A percentile compares a stretch with the other conserved stretches of the same genome.
Conservation (phyloP, 2,797 vertebrate species). For the Crocidura indochinensis region DNA sequence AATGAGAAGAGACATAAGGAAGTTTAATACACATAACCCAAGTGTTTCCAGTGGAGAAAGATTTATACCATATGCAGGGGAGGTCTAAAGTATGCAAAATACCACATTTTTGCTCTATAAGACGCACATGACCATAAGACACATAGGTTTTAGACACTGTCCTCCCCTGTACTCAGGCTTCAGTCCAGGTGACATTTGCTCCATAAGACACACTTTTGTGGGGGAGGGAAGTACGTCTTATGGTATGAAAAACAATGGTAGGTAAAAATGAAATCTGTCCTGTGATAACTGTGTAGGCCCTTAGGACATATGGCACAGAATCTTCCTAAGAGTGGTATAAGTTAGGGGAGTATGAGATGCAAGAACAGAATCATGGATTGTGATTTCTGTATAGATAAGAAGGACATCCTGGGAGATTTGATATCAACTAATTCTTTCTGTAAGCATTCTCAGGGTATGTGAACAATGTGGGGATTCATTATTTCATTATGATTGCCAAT, state of each 20-base stretch:
- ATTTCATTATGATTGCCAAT: too few species aligned
- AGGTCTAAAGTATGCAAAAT: too few species aligned
- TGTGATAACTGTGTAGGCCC: background rate
- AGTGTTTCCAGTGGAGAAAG: background rate
- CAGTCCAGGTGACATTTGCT: too few species aligned
- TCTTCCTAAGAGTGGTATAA: background rate
- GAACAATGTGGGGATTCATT: rapidly evolving
- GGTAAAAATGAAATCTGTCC: background rate
- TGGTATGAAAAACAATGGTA: too few species aligned
- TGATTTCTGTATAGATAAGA: rapidly evolving
- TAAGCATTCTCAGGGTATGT: background rate
- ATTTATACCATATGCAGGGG: rapidly evolving
- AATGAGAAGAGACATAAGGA: background rate
- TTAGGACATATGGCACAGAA: background rate
- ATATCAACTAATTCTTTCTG: background rate
- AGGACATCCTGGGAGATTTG: background rate
- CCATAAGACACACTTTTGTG: too few species aligned
- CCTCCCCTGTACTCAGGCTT: too few species aligned
- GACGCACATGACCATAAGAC: too few species aligned
- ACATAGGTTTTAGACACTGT: too few species aligned
- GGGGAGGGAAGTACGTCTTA: too few species aligned
- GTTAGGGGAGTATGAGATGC: background rate
- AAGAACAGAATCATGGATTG: rapidly evolving
- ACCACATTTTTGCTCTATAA: too few species aligned
- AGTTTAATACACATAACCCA: rapidly evolving